Percentiles rank a stretch among this genome's conserved stretches.
These are phyloP conservation scores for Dreissena polymorpha DNA, from an alignment of 1,140 invertebrate species.

Conservation along the genomic window DNA sequence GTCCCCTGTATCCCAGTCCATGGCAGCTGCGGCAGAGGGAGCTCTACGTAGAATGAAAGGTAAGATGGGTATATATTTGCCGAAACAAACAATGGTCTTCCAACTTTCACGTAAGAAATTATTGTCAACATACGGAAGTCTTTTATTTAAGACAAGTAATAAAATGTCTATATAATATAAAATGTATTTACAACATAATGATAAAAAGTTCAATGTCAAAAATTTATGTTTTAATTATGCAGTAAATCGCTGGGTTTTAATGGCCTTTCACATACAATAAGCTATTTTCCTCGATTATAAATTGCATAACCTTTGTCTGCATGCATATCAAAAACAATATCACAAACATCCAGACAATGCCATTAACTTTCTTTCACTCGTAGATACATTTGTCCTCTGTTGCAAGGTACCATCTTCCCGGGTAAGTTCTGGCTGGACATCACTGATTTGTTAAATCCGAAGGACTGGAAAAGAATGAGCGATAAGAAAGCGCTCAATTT, in stretches of 20 bases:
- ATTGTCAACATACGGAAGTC: background rate
- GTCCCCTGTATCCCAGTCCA: background rate
- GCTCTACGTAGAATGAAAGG: constrained; percentile 23
- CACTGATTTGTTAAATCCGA: constrained; percentile 30
- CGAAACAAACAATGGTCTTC: background rate
- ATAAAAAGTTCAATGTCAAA: background rate
- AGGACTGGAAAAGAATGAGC: constrained; percentile 35
- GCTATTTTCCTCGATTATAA: no score
- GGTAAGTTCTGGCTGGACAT: constrained; percentile 38
- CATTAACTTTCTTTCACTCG: background rate
- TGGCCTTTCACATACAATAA: no score
- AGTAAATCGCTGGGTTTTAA: no score
- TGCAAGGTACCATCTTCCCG: background rate
- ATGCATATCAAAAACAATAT: no score
- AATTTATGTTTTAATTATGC: no score
- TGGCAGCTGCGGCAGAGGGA: constrained; percentile 8
- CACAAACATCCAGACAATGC: background rate
- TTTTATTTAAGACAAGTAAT: background rate
- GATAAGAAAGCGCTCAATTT: background rate
- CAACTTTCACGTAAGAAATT: background rate
- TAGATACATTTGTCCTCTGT: background rate
- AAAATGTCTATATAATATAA: background rate
- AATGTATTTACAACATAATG: background rate
- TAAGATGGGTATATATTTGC: background rate
- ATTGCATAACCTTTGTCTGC: no score